A percentile compares a stretch with the other conserved stretches of the same genome.
Evolutionary conservation across 2,797 vertebrate genomes (phyloP).

Genomic region (Scarus forsteni): DNA sequence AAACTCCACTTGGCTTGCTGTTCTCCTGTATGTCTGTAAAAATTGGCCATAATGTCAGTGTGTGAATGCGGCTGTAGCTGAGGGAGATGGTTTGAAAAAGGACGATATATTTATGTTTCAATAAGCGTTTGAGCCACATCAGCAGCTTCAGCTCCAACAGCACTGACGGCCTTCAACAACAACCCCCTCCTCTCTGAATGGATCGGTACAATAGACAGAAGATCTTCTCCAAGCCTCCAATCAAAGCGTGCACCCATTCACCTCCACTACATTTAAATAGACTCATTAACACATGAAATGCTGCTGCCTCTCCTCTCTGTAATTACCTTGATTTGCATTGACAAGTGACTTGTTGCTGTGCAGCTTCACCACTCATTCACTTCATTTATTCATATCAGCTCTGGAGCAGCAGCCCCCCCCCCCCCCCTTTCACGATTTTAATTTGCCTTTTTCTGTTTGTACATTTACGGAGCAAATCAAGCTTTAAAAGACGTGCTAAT

Average conservation of each 20-base stretch:
- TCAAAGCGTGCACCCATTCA: constrained; percentile 19
- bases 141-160: too few relatives aligned
- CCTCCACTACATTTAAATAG: constrained; percentile 7
- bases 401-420: neutral
- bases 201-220: neutral
- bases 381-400: constrained; percentile 4
- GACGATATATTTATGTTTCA: too few relatives aligned
- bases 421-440: too few relatives aligned
- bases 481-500: neutral
- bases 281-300: constrained; percentile 59
- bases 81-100: too few relatives aligned
- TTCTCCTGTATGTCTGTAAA: too few relatives aligned
- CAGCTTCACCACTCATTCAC: neutral
- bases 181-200: neutral
- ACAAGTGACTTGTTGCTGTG: constrained; percentile 28
- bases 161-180: neutral
- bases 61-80: too few relatives aligned
- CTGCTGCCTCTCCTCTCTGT: constrained; percentile 26
- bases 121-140: too few relatives aligned
- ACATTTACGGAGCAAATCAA: neutral
- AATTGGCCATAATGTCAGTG: too few relatives aligned
- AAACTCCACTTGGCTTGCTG: too few relatives aligned
- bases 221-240: constrained; percentile 7
- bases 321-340: constrained; percentile 43
- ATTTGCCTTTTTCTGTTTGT: too few relatives aligned